phyloP scores from a whole-genome alignment of 92 coral and sea anemone species.

The Siderastrea radians region DNA sequence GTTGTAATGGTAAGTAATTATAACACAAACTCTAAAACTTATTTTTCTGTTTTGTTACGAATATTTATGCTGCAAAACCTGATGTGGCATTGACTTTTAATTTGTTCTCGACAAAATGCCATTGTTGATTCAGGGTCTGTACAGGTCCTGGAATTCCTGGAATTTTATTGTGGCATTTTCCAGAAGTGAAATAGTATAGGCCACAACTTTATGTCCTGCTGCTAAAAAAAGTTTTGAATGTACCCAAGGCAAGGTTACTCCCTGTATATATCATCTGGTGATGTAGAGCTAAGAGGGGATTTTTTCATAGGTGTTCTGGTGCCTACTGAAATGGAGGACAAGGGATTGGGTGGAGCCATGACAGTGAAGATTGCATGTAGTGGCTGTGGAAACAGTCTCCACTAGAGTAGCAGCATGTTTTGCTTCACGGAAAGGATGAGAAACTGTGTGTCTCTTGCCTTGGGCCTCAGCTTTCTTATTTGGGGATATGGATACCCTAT shows the following conservation, averaged over 20 bases:
- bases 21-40: background rate
- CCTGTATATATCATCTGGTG: background rate
- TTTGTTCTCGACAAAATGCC: background rate
- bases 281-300: background rate
- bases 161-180: too few relatives aligned
- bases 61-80: background rate
- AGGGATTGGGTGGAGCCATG: constrained; percentile 50
- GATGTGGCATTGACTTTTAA: background rate
- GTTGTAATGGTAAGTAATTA: background rate
- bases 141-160: too few relatives aligned
- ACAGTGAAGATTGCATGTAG: constrained; percentile 7
- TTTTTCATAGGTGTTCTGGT: background rate
- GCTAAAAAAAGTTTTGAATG: background rate
- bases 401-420: constrained; percentile 55
- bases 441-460: constrained; percentile 39
- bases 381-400: constrained; percentile 16
- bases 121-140: background rate
- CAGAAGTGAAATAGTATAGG: background rate
- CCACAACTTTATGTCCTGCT: background rate
- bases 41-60: background rate
- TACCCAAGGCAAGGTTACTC: too few relatives aligned
- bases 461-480: constrained; percentile 33
- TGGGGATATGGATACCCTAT: too few relatives aligned
- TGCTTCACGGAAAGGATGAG: constrained; percentile 28
- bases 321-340: background rate